phyloP scores from a whole-genome alignment of 1,140 invertebrate genomes.

The Papilio machaon region DNA sequence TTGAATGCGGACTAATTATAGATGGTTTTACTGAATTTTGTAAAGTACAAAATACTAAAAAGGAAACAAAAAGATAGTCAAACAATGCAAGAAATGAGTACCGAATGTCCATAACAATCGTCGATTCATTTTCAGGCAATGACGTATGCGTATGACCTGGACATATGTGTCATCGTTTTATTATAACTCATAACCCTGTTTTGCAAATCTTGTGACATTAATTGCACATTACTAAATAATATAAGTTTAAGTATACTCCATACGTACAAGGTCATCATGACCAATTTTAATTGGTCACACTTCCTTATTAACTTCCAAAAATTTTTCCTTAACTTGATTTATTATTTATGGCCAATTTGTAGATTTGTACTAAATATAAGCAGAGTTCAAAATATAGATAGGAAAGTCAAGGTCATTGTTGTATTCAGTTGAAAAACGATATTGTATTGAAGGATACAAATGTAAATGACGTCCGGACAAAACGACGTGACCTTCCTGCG shows the following conservation, averaged over 20 bases:
- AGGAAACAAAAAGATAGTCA: background rate
- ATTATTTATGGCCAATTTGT: background rate
- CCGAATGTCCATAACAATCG: background rate
- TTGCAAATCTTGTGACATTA: background rate
- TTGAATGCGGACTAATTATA: no score
- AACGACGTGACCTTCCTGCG: slow-evolving; percentile 48
- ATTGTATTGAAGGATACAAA: slow-evolving; percentile 17
- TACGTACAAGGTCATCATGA: no score
- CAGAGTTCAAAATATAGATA: background rate
- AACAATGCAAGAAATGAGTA: slow-evolving; percentile 24
- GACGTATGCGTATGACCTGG: slow-evolving; percentile 23
- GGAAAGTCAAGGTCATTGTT: slow-evolving; percentile 2
- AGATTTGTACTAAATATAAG: background rate
- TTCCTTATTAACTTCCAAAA: no score
- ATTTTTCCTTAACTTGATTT: background rate
- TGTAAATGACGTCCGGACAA: slow-evolving; percentile 28
- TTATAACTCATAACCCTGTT: background rate
- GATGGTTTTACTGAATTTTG: no score
- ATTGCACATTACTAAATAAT: no score
- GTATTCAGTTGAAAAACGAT: slow-evolving; percentile 24
- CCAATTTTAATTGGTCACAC: no score
- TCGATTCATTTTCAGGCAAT: slow-evolving; percentile 20
- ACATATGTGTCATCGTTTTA: slow-evolving; percentile 3
- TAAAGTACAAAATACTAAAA: no score
- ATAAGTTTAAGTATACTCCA: no score